Conservation (phyloP, 2,797 vertebrate genomes). For the Anguilla obscura region DNA sequence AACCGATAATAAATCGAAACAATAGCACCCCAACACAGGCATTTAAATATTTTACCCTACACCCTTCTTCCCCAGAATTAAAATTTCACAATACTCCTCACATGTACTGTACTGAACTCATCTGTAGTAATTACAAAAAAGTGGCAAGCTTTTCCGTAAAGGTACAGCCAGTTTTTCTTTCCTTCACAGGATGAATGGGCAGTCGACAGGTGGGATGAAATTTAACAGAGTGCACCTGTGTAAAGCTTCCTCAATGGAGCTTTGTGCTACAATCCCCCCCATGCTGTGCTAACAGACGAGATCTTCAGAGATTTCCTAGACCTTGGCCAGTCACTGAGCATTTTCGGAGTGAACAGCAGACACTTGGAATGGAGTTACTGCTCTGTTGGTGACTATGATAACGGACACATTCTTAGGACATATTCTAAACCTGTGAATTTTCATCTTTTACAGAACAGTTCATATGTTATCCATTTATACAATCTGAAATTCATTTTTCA, state of each 20-base stretch:
- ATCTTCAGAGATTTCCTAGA: neutral
- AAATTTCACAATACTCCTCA: neutral
- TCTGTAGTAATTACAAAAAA: neutral
- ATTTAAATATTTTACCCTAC: neutral
- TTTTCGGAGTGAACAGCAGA: too few relatives aligned
- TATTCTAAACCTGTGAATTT: too few relatives aligned
- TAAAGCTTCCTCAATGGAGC: neutral
- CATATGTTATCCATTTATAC: neutral
- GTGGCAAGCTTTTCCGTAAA: neutral
- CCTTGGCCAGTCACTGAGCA: neutral
- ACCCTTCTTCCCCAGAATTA: neutral
- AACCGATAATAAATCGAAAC: neutral
- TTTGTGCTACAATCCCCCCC: neutral
- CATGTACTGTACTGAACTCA: neutral
- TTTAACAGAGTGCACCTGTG: neutral
- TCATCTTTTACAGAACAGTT: too few relatives aligned
- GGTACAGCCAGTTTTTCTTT: neutral
- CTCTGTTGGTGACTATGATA: neutral
- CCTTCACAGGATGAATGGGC: neutral
- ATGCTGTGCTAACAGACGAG: conserved; percentile 3
- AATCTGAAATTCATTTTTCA: neutral
- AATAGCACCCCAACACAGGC: neutral
- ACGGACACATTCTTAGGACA: neutral
- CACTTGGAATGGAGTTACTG: neutral
- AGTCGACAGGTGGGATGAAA: conserved; percentile 6